Evolutionary conservation across 2,113 vertebrate species (phyloP).

Genomic region (Prionailurus bengalensis): DNA sequence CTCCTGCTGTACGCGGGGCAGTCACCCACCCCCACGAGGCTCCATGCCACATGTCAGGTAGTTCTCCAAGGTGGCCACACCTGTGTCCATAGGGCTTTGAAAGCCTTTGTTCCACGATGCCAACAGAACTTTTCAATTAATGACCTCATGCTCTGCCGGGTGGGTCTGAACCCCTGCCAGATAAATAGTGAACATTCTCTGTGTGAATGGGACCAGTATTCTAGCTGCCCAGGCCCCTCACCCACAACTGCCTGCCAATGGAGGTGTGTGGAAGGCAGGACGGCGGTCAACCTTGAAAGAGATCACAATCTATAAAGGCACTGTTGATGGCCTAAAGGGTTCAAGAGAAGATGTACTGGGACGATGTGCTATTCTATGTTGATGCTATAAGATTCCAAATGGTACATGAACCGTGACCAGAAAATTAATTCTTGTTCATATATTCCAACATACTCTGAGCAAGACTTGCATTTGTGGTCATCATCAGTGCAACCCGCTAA

Average conservation of each 20-base stretch:
- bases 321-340: background rate
- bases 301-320: background rate
- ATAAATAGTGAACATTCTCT: background rate
- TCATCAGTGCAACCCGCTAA: background rate
- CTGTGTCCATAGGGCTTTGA: background rate
- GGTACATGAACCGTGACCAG: background rate
- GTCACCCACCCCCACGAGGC: background rate
- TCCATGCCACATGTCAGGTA: background rate
- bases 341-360: background rate
- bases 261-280: background rate
- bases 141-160: background rate
- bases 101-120: background rate
- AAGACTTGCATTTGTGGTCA: background rate
- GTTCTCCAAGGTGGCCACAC: background rate
- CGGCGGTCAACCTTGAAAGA: background rate
- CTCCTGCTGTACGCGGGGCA: background rate
- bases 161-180: background rate
- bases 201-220: slow-evolving; percentile 10
- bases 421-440: background rate
- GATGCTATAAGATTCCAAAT: background rate
- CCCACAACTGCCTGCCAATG: background rate
- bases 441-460: background rate
- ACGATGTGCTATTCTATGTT: background rate
- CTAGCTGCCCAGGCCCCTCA: background rate
- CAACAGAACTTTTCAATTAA: slow-evolving; percentile 29